Base-by-base conservation (phyloP, 2,797 vertebrate genomes). In the Cuniculus paca region DNA sequence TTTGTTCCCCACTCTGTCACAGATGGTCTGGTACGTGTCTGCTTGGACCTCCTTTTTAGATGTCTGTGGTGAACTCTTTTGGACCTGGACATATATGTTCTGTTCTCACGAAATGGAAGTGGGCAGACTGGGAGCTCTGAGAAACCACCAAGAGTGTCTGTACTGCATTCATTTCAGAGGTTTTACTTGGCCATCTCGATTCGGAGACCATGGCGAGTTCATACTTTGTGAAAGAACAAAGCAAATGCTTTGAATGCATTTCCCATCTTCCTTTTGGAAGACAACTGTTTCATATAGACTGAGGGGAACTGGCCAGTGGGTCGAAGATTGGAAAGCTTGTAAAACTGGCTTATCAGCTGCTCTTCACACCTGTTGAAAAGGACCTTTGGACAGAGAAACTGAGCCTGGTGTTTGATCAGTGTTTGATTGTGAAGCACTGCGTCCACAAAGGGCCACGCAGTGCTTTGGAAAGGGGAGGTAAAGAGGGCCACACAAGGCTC, bases 351-450 rank as follows among this genome's bases (percentile, higher is more conserved):
- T 97, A 95, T 95, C 93, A 80, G 81, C 70, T 79, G 22, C 72
- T 83, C 78, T 92, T 98, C 92, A 95, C 94, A 87, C 94, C 90
- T 96, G 81, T 82, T 61, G 85, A n/a, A 56, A 61, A 88, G 88
- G 94, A 96, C 93, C 92, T 97, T 97, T 94, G 96, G 95, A 96
- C 89, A 6, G 50, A 70, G 85, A 60, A 77, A 85, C 45, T 74
- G 63, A 54, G 83, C 28, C 50, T 58, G 63, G 56, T 95, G 70
- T 97, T 94, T 96, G 80, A 88, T 92, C 77, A 0, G 56, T 95
- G 70, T 97, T 94, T 96, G 80, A 88, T 92, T 72, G 0, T 48
- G 58, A 11, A 86, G n/a, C 24, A 4, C 50, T 91, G 28, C 74
- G 97, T 97, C 97, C 79, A 95, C 90, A 97, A 17, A 86, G 58